These are phyloP conservation scores for Gallinago paraguaiae DNA, from an alignment of 2,113 vertebrate genomes.

Conservation along the genomic window DNA sequence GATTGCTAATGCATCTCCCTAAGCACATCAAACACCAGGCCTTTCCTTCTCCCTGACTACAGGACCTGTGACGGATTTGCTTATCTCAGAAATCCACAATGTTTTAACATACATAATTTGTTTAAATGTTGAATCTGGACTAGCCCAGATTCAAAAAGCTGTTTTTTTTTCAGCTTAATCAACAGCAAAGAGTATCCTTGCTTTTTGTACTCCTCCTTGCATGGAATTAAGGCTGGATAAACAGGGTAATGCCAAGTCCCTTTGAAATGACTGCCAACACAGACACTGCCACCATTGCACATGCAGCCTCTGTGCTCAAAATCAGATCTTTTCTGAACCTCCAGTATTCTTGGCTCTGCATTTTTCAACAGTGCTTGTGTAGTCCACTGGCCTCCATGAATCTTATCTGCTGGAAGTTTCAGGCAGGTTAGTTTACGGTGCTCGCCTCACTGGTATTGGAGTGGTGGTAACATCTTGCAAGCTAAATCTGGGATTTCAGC, in stretches of 20 bases:
- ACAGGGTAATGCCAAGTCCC: background rate
- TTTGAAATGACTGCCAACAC: background rate
- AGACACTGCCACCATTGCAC: background rate
- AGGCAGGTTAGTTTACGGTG: background rate
- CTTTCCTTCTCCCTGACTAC: background rate
- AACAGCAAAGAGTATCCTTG: background rate
- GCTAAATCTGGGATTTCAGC: background rate
- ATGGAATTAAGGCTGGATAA: background rate
- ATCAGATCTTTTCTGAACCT: background rate
- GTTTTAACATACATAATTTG: background rate
- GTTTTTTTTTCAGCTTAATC: background rate
- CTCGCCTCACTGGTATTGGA: background rate
- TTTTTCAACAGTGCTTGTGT: background rate
- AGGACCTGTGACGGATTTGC: background rate
- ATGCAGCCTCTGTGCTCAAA: background rate
- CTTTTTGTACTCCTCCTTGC: background rate
- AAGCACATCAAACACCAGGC: background rate
- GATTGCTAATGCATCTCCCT: background rate
- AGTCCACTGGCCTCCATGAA: background rate
- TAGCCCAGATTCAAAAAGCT: background rate
- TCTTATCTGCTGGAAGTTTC: background rate
- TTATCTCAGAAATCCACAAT: constrained; percentile 33
- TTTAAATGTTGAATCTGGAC: constrained; percentile 24
- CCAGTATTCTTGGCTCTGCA: background rate
- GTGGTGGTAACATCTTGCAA: background rate